A percentile compares a stretch with the other conserved stretches of the same genome.
Evolutionary conservation across 2,113 vertebrate species (phyloP).

Genomic region (Condylura cristata): DNA sequence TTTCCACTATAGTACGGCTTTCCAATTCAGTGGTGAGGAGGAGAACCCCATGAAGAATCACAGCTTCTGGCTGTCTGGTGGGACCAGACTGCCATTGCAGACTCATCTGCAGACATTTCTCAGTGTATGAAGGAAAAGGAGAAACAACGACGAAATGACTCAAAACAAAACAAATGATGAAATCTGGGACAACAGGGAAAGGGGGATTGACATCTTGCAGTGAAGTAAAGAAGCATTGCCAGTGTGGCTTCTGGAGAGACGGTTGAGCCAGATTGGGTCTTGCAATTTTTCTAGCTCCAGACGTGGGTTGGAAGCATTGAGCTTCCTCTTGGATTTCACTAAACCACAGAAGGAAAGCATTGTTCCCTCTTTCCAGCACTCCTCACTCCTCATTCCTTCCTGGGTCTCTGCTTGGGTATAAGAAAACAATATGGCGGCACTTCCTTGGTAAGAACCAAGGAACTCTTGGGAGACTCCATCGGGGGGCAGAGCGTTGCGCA

Average conservation of each 20-base stretch:
- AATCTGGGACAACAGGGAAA: background rate
- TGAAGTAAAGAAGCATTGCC: conserved; percentile 5
- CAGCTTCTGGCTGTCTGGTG: background rate
- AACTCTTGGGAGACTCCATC: background rate
- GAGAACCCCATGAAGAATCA: background rate
- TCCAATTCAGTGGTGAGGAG: background rate
- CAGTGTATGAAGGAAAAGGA: conserved; percentile 39
- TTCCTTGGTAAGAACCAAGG: background rate
- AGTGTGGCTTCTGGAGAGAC: conserved; percentile 26
- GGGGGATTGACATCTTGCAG: background rate
- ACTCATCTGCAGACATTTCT: conserved; percentile 39
- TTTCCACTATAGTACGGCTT: background rate
- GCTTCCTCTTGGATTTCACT: conserved; percentile 56
- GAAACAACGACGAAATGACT: conserved; percentile 45
- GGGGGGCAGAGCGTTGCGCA: background rate
- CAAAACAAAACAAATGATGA: conserved; percentile 53
- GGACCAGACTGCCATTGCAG: conserved; percentile 42
- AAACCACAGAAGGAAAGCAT: conserved; percentile 24
- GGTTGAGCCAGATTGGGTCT: background rate
- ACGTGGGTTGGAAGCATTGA: background rate
- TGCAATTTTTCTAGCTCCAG: background rate
- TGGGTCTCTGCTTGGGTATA: conserved; percentile 34
- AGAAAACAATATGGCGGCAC: conserved; percentile 44
- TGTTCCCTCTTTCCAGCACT: background rate
- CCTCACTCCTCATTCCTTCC: background rate